Base-by-base conservation (phyloP, 2,113 vertebrate genomes). In the Actinemys pallida region DNA sequence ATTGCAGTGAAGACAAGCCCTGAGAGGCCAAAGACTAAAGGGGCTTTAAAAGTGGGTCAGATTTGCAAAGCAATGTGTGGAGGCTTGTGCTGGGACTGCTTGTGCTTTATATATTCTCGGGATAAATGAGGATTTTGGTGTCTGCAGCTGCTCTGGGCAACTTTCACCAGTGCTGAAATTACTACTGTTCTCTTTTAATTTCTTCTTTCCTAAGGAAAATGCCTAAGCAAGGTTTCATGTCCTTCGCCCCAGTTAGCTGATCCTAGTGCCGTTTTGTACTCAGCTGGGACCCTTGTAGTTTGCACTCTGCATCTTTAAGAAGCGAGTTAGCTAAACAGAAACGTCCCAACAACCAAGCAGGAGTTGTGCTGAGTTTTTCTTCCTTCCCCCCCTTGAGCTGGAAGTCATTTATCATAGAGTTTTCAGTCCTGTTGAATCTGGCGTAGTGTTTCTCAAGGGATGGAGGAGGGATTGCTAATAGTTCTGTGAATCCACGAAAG, bases 131-230 rank as follows among this genome's bases (percentile, higher is more conserved):
- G 87, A 85, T 93, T 93, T 95, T 94, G 93, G 89, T 95, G 13
- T 94, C 90, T 93, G 87, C 95, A 95, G 93, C 90, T 95, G 96
- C 93, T 95, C 95, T 95, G 95, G 96, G 94, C 94, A 96, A 90
- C 92, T 96, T 95, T 92, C 90, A 79, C 79, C 87, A 81, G 50
- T 95, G 86, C 57, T 92, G 86, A 83, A 91, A 96, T 93, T 92
- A 90, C 89, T 12, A 4, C 92, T 83, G 79, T 91, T 83, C 91
- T 90, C 81, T 91, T 75, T 78, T 79, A 85, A 88, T 91, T 95
- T 93, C 93, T 9, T 86, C 78, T 96, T 95, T 95, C 92, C 4
- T 13, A 47, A 72, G 83, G 83, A 86, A n/a, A 57, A 81, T 94
- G 94, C 87, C 62, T 72, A 47, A 56, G 83, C 20, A 90, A 94